Conservation (phyloP, 2,113 vertebrate genomes). For the Lagopus muta region DNA sequence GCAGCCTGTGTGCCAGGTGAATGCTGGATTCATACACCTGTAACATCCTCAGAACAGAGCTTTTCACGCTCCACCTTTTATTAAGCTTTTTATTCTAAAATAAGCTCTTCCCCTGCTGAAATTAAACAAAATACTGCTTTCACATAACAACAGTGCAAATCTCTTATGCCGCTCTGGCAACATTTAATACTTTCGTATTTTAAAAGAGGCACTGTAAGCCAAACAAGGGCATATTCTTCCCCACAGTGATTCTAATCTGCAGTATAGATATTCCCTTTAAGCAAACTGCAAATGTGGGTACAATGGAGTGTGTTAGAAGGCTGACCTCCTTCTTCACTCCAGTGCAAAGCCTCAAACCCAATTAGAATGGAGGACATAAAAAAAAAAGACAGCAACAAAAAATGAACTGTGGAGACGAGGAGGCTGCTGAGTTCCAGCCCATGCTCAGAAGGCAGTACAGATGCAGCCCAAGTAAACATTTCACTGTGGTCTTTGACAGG, state of each 20-base stretch:
- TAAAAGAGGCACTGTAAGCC: fast-evolving
- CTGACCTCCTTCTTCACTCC: neutral
- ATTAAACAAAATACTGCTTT: neutral
- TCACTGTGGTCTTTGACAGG: neutral
- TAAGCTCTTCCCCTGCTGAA: fast-evolving
- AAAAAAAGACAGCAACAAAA: neutral
- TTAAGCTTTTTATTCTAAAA: neutral
- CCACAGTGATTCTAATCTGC: neutral
- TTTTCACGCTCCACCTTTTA: neutral
- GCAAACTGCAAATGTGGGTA: fast-evolving
- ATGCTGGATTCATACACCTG: neutral
- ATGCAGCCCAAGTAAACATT: neutral
- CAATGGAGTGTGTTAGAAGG: neutral
- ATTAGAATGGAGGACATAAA: neutral
- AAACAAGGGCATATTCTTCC: neutral
- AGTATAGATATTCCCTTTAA: neutral
- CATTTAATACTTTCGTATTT: neutral
- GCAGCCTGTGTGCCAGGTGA: neutral
- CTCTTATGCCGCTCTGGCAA: neutral
- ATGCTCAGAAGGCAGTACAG: fast-evolving
- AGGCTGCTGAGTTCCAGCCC: neutral
- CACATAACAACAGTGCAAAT: neutral
- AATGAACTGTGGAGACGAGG: neutral
- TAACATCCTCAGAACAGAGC: neutral
- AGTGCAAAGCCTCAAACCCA: fast-evolving